Evolutionary conservation across 1,140 invertebrate species (phyloP), one percentile per base, ranked within the genome.

Genomic region (Drosophila auraria): DNA sequence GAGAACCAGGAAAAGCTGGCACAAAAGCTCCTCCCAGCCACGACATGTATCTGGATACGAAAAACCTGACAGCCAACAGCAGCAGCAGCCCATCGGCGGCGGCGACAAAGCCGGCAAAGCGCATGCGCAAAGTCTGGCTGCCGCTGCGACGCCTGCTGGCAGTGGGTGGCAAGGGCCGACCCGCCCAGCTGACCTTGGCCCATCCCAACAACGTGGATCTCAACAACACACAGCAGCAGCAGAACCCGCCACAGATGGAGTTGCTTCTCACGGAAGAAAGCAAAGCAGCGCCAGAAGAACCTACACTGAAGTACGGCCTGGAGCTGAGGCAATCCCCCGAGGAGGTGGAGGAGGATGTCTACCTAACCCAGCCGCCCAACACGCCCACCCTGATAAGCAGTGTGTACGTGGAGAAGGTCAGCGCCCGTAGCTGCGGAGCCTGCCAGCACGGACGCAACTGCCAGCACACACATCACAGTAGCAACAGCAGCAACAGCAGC

Each of bases 161-260:
- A 65, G 83, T 81, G 81, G 86, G 84, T 47, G 84, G 84, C 49
- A 89, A 87, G 8, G 81, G 65, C 27, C 70, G 74, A 14, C 63
- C 70, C 45, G 27, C 78, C 8, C 75, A 61, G 25, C 51, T 70
- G 38, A 27, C 74, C 15, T 77, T 78, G 63, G 82, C 78, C 25
- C 91, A 92, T 73, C 91, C 91, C 68, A 92, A 92, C 56, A 92
- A 92, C 63, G 87, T 92, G 60, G 86, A 92, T 78, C 87, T 92
- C 36, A 92, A 92, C 60, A 92, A 92, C 25, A 87, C 89, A 72
- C 83, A 80, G 33, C 50, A 45, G 25, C 44, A 73, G 54, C 65
- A 70, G 20, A 20, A 20, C 23, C 44, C 42, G 50, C 69, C 36
- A 2, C 54, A 40, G 12, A 7, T 30, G 7, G 60, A 68, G 12